Conservation (phyloP, 2,797 vertebrate species). For the Pagetopsis macropterus region DNA sequence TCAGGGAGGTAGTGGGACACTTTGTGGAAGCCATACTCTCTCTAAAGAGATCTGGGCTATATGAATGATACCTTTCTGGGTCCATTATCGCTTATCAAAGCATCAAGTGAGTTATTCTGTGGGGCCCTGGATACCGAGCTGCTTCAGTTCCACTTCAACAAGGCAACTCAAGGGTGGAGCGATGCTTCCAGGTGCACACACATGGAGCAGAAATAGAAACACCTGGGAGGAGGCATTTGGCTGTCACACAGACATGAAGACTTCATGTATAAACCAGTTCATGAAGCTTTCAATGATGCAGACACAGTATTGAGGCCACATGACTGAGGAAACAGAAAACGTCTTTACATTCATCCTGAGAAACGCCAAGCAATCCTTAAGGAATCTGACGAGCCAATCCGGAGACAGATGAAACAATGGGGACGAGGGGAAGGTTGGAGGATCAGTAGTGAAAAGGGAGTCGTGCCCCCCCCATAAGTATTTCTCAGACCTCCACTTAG, state of each 20-base stretch:
- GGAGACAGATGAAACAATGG: not conserved
- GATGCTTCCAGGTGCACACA: slow-evolving; percentile 22
- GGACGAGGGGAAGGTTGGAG: not conserved
- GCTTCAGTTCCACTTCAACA: slow-evolving; percentile 46
- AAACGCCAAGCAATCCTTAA: slow-evolving; percentile 31
- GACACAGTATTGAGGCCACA: slow-evolving; percentile 19
- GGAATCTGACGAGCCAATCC: not conserved
- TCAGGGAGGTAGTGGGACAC: slow-evolving; percentile 57
- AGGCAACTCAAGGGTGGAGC: slow-evolving; percentile 38
- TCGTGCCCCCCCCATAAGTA: slow-evolving; percentile 18
- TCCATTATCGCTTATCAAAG: slow-evolving; percentile 76
- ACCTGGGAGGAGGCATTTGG: slow-evolving; percentile 46
- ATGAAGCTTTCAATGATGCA: slow-evolving; percentile 54
- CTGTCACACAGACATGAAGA: slow-evolving; percentile 46
- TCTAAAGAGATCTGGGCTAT: slow-evolving; percentile 58
- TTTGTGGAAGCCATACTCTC: slow-evolving; percentile 57
- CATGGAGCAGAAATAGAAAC: slow-evolving; percentile 37
- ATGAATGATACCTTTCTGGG: slow-evolving; percentile 70
- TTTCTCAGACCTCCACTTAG: slow-evolving; percentile 62
- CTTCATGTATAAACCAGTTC: slow-evolving; percentile 36
- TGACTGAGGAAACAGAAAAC: slow-evolving; percentile 2
- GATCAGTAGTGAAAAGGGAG: slow-evolving; percentile 20
- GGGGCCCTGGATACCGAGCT: slow-evolving; percentile 10
- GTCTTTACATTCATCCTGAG: slow-evolving; percentile 8
- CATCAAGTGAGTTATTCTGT: slow-evolving; percentile 69